These are phyloP conservation scores for Sebastes hopkinsi DNA, from an alignment of 2,797 vertebrate genomes.

Conservation along the genomic window DNA sequence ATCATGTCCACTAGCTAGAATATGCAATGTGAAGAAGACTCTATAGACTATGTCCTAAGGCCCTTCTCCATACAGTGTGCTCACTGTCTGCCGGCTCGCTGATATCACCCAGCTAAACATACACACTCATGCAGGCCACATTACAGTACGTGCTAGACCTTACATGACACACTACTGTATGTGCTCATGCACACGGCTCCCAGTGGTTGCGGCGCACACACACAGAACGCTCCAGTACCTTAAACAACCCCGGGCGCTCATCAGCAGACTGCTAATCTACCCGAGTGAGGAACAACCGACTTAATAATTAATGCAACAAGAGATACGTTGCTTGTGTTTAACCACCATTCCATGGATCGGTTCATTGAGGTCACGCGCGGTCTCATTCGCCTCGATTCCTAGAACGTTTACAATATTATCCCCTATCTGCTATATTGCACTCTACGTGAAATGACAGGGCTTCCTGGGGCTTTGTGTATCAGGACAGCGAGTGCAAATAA, in stretches of 20 bases:
- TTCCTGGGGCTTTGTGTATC: conserved; percentile 2
- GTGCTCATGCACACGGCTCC: conserved; percentile 46
- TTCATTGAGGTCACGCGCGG: conserved; percentile 66
- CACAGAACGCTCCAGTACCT: conserved; percentile 68
- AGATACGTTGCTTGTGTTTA: conserved; percentile 84
- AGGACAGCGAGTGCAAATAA: conserved; percentile 34
- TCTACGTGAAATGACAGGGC: conserved; percentile 11
- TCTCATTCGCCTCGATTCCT: conserved; percentile 44
- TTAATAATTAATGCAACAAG: conserved; percentile 87
- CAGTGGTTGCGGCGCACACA: conserved; percentile 35
- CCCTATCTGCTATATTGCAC: background rate
- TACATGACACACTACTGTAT: conserved; percentile 70
- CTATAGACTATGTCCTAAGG: conserved; percentile 30
- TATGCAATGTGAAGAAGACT: conserved; percentile 10
- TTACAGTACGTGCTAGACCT: conserved; percentile 65
- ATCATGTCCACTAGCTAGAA: conserved; percentile 30
- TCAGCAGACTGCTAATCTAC: conserved; percentile 82
- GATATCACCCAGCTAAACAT: conserved; percentile 58
- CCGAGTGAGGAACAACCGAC: conserved; percentile 78
- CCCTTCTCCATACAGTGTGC: conserved; percentile 16
- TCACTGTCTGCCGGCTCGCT: conserved; percentile 32
- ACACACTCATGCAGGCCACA: conserved; percentile 48
- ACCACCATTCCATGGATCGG: conserved; percentile 79
- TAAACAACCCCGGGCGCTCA: conserved; percentile 76
- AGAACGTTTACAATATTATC: conserved; percentile 47